Base-by-base conservation (phyloP, 2,888 invertebrate genomes). In the Metallyticus violacea region DNA sequence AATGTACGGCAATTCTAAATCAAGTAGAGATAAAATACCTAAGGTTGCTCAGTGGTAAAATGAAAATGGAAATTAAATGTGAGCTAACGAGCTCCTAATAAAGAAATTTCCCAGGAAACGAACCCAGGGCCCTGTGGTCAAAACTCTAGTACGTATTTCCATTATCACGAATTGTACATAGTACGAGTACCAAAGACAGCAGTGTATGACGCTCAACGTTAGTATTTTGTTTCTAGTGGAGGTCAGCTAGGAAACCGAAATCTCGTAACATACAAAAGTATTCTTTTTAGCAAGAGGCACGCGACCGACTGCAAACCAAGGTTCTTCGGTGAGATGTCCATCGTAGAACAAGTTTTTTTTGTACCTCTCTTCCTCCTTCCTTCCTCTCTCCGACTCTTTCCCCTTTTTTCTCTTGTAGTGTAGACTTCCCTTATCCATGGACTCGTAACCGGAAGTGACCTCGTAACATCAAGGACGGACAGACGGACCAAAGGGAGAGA, bases 381-480 rank as follows among this genome's bases (percentile, higher is more conserved):
- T 62, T 22, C 15, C 22, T 62, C 40, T 22, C 22, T 62, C 40
- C 40, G 9, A 9, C 22, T 22, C 22, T 22, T 22, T 9, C 9
- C 22, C 22, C 27, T 62, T 83, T n/a, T 62, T 83, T 83, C 27
- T 29, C 83, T 28, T 83, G 83, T 28, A 28, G 77, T 77, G 83
- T 28, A 77, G 83, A 83, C 83, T 77, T 83, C 77, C 83, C 83
- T 83, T 83, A 83, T 83, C 83, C 30, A 40, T 40, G 40, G 30
- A 81, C 81, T 81, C 30, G 30, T 30, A 81, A 86, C 84, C 87
- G 87, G 87, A 87, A 87, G 87, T 87, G 85, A 85, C 87, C 87
- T 81, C 84, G 86, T 86, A 85, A 85, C 86, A 85, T 87, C 87
- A 87, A 87, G 87, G 87, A 27, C 86, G 86, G 29, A 82, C 86